phyloP scores from a whole-genome alignment of 1,140 invertebrate genomes.

The Rhopalosiphum maidis region DNA sequence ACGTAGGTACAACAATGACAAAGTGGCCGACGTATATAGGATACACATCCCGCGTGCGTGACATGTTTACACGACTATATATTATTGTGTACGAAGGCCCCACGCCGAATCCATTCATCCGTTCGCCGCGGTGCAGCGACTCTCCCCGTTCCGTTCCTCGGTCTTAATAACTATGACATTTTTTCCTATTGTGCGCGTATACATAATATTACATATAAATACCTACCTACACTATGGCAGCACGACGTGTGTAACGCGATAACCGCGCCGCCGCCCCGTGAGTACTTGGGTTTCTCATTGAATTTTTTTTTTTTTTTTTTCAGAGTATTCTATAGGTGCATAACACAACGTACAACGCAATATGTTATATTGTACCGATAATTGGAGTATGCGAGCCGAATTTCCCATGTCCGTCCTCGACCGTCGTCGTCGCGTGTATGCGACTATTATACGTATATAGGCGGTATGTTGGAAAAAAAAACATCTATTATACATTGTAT shows the following conservation, averaged over 20 bases:
- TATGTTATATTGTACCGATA: neutral
- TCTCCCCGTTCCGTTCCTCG: neutral
- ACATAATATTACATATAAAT: neutral
- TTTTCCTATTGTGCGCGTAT: neutral
- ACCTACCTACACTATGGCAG: neutral
- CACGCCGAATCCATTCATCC: neutral
- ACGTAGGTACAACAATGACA: constrained; percentile 26
- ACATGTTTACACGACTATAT: constrained; percentile 41
- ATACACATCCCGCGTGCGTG: neutral
- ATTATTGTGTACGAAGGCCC: neutral
- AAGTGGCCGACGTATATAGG: neutral
- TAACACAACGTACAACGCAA: neutral
- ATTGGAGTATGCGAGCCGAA: constrained; percentile 21
- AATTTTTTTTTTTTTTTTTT: neutral
- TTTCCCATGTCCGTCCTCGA: constrained; percentile 37
- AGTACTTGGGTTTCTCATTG: neutral
- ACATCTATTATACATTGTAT: neutral
- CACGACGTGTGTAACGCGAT: constrained; percentile 28
- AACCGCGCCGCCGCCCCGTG: neutral
- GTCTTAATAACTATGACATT: constrained; percentile 45
- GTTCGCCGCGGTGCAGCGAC: neutral
- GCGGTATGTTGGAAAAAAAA: neutral
- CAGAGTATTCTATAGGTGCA: neutral
- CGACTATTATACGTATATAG: too few relatives aligned
- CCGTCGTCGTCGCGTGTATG: neutral